phyloP scores from a whole-genome alignment of 2,888 invertebrate species.

The Apodemia zela region DNA sequence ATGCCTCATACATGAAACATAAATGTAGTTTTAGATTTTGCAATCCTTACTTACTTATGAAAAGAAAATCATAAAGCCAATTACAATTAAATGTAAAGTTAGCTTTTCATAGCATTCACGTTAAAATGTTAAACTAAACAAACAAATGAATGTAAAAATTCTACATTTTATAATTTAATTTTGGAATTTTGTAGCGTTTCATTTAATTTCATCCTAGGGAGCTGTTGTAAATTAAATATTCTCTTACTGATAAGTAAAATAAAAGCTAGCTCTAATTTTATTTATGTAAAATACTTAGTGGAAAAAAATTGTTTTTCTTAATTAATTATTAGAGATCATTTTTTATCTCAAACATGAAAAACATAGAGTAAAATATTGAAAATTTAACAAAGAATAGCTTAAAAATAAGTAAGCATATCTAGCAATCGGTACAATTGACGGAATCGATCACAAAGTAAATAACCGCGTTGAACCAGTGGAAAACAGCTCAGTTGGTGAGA shows the following conservation, averaged over 20 bases:
- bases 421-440: no score
- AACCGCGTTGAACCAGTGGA: no score
- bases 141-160: neutral
- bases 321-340: no score
- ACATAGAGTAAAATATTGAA: no score
- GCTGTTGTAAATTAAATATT: neutral
- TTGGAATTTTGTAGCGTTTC: neutral
- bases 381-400: no score
- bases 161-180: conserved; percentile 1
- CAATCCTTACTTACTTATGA: neutral
- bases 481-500: no score
- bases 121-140: neutral
- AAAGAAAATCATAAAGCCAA: neutral
- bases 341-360: no score
- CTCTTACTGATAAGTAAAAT: neutral
- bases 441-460: no score
- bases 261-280: neutral
- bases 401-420: no score
- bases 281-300: neutral
- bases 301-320: no score
- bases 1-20: neutral
- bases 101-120: neutral
- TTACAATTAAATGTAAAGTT: neutral
- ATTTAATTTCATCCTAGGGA: neutral
- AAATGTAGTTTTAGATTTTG: neutral